Percentiles rank a stretch among this genome's conserved stretches.
phyloP scores from a whole-genome alignment of 2,113 vertebrate species.

The Circaetus cinerascens region DNA sequence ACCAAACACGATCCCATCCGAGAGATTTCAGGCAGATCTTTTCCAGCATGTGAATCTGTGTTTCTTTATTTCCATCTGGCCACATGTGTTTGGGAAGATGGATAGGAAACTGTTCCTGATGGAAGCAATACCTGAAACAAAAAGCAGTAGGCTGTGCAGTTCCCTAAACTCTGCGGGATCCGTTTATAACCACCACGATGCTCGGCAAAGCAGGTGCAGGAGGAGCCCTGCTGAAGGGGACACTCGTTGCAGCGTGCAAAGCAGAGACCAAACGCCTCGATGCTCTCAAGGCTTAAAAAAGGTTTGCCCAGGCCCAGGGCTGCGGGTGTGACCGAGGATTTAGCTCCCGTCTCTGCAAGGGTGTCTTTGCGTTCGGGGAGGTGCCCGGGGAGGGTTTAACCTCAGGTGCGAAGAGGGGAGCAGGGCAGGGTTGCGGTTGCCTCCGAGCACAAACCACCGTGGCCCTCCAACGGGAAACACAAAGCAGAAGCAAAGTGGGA shows the following conservation, averaged over 20 bases:
- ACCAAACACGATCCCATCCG: accelerated
- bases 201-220: not conserved
- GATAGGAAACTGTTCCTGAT: not conserved
- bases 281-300: not conserved
- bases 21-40: not conserved
- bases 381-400: not conserved
- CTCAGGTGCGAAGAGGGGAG: not conserved
- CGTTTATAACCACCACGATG: accelerated
- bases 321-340: accelerated
- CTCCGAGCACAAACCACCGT: not conserved
- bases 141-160: not conserved
- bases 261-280: not conserved
- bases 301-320: not conserved
- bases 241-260: not conserved
- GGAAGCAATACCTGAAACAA: not conserved
- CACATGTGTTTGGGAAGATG: not conserved
- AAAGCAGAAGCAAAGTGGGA: slow-evolving; percentile 14
- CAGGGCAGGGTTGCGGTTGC: not conserved
- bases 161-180: not conserved
- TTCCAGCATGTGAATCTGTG: not conserved
- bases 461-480: not conserved
- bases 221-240: not conserved
- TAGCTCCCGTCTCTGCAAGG: not conserved
- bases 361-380: not conserved
- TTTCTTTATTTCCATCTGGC: not conserved